phyloP scores from a whole-genome alignment of 2,113 vertebrate genomes.

The Engystomops pustulosus region DNA sequence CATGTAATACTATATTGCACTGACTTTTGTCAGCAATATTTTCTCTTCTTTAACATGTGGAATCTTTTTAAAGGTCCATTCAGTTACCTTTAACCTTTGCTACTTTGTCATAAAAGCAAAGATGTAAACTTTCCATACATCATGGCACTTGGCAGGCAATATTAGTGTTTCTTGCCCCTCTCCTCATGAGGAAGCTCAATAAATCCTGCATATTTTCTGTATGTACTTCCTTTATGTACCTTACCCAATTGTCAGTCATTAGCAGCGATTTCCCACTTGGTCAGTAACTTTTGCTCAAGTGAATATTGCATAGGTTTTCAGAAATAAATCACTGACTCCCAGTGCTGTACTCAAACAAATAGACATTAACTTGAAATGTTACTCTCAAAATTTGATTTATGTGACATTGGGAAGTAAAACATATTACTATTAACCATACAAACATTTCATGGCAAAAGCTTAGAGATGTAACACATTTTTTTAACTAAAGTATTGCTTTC shows the following conservation, averaged over 20 bases:
- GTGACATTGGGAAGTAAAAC: neutral
- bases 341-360: neutral
- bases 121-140: neutral
- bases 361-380: neutral
- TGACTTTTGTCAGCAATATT: neutral
- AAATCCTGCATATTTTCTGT: constrained; percentile 19
- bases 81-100: constrained; percentile 2
- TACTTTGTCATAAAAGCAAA: constrained; percentile 4
- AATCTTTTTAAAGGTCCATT: neutral
- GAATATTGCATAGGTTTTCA: constrained; percentile 13
- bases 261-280: constrained; percentile 36
- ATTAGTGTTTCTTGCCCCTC: neutral
- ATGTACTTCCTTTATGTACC: constrained; percentile 13
- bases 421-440: neutral
- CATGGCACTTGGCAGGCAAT: neutral
- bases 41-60: constrained; percentile 1
- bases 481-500: too few species aligned
- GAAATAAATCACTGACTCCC: constrained; percentile 40
- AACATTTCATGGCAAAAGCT: neutral
- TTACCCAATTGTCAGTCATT: constrained; percentile 16
- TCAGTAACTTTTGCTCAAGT: constrained; percentile 30
- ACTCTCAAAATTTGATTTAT: neutral
- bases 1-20: neutral
- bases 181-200: constrained; percentile 6
- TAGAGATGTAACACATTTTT: neutral